Base-by-base conservation (phyloP, 2,113 vertebrate species). In the Eleginops maclovinus region DNA sequence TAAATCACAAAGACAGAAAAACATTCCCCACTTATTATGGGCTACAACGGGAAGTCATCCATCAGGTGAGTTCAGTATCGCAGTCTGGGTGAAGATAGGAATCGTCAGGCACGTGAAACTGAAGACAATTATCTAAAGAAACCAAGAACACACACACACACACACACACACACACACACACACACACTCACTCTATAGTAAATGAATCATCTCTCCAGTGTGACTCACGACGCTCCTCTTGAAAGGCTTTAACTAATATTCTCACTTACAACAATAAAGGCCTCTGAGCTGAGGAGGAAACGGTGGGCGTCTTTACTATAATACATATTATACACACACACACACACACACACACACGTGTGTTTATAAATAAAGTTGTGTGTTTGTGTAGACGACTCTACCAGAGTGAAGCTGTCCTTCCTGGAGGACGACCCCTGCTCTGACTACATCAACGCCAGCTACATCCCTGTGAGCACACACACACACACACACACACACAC, bases 381-480 rank as follows among this genome's bases (percentile, higher is more conserved):
- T 31, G 3, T 31, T 31, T 31, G 31, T 31, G 31, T 31, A 99
- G 98, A 99, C 77, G 98, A 99, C 87, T 94, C 96, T 1, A 97
- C 98, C 0, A 93, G 98, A 77, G 98, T 99, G 87, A 99, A 99
- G 87, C 94, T 99, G 71, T 97, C 98, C 60, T 97, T 95, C 7
- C 93, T 99, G 2, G 98, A 99, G 0, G 98, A 99, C 47, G 98
- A 99, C 71, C 97, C 97, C 0, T 97, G 96, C 82, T 99, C 98
- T 0, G 98, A 99, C 88, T 99, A 99, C 92, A 96, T 99, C 92
- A 99, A 99, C 53, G 98, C 97, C 93, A 99, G 97, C 92, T 99
- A 99, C 88, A 95, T 98, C 85, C 97, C 98, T 41, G 98, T 99
- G 94, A 31, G 31, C 31, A 7, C 31, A 31, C 31, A 31, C 31